A percentile compares a stretch with the other conserved stretches of the same genome.
phyloP scores from a whole-genome alignment of 2,797 vertebrate genomes.

The Fistularia tabacaria region DNA sequence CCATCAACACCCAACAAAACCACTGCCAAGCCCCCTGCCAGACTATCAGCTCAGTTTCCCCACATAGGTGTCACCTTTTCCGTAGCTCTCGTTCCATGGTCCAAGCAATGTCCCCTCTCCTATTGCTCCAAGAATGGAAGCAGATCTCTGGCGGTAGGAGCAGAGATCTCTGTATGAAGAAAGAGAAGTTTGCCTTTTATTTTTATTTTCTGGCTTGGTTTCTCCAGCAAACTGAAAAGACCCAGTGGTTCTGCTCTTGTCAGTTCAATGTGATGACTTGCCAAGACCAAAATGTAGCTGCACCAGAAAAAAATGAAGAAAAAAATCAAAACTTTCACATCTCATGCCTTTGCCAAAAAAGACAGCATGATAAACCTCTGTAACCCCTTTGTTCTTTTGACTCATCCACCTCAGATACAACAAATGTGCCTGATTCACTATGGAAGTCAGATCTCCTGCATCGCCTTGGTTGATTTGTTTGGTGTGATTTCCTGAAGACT shows the following conservation, averaged over 20 bases:
- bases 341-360: slow-evolving; percentile 66
- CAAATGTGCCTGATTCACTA: slow-evolving; percentile 63
- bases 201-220: slow-evolving; percentile 1
- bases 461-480: slow-evolving; percentile 63
- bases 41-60: slow-evolving; percentile 50
- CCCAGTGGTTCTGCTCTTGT: slow-evolving; percentile 65
- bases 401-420: slow-evolving; percentile 64
- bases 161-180: slow-evolving; percentile 17
- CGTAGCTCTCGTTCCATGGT: slow-evolving; percentile 23
- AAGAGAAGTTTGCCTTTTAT: neutral
- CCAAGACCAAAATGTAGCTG: slow-evolving; percentile 57
- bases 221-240: slow-evolving; percentile 50
- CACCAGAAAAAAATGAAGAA: slow-evolving; percentile 43
- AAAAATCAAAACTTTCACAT: slow-evolving; percentile 55
- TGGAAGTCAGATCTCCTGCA: slow-evolving; percentile 67
- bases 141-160: slow-evolving; percentile 29
- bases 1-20: slow-evolving; percentile 39
- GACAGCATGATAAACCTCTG: slow-evolving; percentile 63
- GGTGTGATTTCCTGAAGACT: slow-evolving; percentile 74
- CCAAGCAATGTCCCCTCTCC: slow-evolving; percentile 13
- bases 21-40: slow-evolving; percentile 24
- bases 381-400: slow-evolving; percentile 69
- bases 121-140: slow-evolving; percentile 57
- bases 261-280: slow-evolving; percentile 62
- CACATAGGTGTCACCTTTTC: slow-evolving; percentile 61